Percentiles rank a stretch among this genome's conserved stretches.
Conservation (phyloP, 2,113 vertebrate genomes). For the Poeciliopsis turrubarensis region DNA sequence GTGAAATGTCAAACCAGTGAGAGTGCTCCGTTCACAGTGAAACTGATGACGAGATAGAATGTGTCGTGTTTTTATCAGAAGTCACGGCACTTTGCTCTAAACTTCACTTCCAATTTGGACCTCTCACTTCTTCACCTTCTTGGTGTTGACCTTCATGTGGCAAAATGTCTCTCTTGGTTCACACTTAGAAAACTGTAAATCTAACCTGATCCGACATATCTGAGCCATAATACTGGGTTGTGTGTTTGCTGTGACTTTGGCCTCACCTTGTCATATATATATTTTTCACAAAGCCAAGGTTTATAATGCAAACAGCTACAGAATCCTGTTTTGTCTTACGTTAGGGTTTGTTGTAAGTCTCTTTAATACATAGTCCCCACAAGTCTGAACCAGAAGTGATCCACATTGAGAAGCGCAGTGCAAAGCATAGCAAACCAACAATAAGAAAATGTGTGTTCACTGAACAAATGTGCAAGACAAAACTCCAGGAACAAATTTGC, state of each 20-base stretch:
- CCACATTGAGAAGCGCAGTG: too few relatives aligned
- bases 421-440: too few relatives aligned
- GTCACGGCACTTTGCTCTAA: constrained; percentile 28
- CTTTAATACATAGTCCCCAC: not conserved
- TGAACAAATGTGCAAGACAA: too few relatives aligned
- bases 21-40: constrained; percentile 11
- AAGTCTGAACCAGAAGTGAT: too few relatives aligned
- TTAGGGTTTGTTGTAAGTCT: not conserved
- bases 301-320: not conserved
- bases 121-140: constrained; percentile 11
- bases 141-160: constrained; percentile 18
- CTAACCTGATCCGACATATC: constrained; percentile 6
- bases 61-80: constrained; percentile 58
- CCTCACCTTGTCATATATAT: not conserved
- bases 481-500: too few relatives aligned
- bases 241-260: constrained; percentile 10
- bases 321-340: not conserved
- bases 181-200: constrained; percentile 1
- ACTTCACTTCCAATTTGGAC: constrained; percentile 32
- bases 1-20: constrained; percentile 10
- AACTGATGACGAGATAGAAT: constrained; percentile 41
- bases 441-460: too few relatives aligned
- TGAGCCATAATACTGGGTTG: not conserved
- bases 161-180: constrained; percentile 5
- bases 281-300: not conserved